Evolutionary conservation across 2,113 vertebrate species (phyloP), one percentile per base, ranked within the genome.

Genomic region (Piaya cayana): DNA sequence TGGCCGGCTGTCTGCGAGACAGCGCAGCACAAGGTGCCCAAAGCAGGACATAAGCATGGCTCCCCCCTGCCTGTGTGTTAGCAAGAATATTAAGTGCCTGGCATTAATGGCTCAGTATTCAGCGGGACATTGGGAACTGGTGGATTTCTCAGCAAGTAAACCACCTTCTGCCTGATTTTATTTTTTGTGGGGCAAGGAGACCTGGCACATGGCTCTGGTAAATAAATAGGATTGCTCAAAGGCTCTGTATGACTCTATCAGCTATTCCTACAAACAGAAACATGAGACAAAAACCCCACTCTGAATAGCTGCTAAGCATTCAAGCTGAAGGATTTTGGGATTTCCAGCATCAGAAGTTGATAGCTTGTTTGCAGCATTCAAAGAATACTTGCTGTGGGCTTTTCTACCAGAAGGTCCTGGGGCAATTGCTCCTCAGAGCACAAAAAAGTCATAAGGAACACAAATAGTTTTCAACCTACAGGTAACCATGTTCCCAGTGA

Each of bases 211-310:
- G 47, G 6, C 77, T 55, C 79, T 88, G 59, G 59, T 72, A 81
- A 94, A 90, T 90, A 74, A 88, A 81, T 85, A 74, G 42, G 50
- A 69, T 39, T 77, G 50, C 55, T 93, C 67, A 96, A 96, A 96
- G 79, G 18, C 79, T 90, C 85, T 81, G 64, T 68, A 69, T 93
- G 85, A 85, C 26, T 94, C 70, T 90, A 77, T 77, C 79, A 86
- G 59, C 79, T 94, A 32, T 55, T 64, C 45, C 79, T 94, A 85
- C 62, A n/a, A 87, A 45, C 27, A 82, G 78, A 95, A 92, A 94
- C 50, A 90, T 22, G 29, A 58, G 65, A 86, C 82, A 94, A 42
- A 71, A 88, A 93, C 82, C 12, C 39, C 39, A 29, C 36, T 12
- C 56, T 85, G 83, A 90, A 92, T 88, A 86, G 59, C 68, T 88